Percentiles rank a stretch among this genome's conserved stretches.
Conservation (phyloP, 1,140 invertebrate species). For the Neotoxoptera formosana region DNA sequence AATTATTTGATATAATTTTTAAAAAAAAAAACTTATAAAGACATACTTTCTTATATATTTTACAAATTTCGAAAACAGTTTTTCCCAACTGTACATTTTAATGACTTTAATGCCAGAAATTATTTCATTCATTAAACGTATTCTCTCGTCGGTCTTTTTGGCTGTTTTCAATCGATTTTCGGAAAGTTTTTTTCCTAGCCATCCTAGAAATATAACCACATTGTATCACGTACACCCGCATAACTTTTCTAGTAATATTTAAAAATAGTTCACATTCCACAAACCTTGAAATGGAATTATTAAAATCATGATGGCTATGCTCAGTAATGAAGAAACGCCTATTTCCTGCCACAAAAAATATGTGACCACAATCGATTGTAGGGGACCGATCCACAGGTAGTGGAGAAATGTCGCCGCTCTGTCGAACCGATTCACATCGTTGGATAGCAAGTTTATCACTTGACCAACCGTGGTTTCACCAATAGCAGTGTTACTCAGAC, state of each 20-base stretch:
- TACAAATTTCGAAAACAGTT: conserved; percentile 72
- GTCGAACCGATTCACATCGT: conserved; percentile 82
- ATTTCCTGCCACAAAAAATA: conserved; percentile 74
- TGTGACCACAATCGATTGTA: conserved; percentile 79
- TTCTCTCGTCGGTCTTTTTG: conserved; percentile 69
- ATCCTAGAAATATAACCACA: conserved; percentile 66
- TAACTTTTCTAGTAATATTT: background rate
- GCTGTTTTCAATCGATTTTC: conserved; percentile 73
- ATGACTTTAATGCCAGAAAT: conserved; percentile 80
- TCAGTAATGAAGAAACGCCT: background rate
- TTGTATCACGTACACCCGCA: background rate
- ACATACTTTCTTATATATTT: conserved; percentile 68
- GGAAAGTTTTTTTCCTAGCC: conserved; percentile 75
- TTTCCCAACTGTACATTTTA: conserved; percentile 85
- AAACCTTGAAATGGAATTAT: conserved; percentile 7
- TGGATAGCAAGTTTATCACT: conserved; percentile 91
- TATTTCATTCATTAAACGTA: conserved; percentile 9
- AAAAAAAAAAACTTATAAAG: background rate
- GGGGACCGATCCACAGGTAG: conserved; percentile 82
- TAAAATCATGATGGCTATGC: background rate
- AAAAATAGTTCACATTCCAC: background rate
- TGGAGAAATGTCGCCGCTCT: conserved; percentile 74
- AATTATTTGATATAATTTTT: background rate
- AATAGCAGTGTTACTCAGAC: conserved; percentile 73
- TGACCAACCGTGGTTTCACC: conserved; percentile 82